These are phyloP conservation scores for Mus musculus DNA, from an alignment of 2,113 vertebrate species.

Conservation along the genomic window DNA sequence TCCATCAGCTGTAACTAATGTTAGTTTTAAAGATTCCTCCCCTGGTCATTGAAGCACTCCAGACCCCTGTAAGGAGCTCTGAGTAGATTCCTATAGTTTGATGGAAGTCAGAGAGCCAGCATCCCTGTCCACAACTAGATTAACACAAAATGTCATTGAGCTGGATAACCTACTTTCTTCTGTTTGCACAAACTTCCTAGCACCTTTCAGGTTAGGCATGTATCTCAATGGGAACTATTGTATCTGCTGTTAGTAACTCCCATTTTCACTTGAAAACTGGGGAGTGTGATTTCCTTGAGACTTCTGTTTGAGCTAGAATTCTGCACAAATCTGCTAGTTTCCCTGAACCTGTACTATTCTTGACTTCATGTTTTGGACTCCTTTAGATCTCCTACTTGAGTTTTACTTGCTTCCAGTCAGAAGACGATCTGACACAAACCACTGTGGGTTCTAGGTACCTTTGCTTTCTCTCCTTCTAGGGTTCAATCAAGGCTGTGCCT, in stretches of 20 bases:
- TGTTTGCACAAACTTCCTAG: neutral
- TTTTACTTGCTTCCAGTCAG: neutral
- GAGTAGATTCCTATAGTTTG: neutral
- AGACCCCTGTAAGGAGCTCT: neutral
- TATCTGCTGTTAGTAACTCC: neutral
- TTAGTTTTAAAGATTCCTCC: slow-evolving; percentile 33
- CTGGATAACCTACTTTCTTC: slow-evolving; percentile 4
- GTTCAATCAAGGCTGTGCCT: neutral
- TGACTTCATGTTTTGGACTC: neutral
- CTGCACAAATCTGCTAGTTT: neutral
- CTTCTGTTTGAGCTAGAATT: neutral
- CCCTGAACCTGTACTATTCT: neutral
- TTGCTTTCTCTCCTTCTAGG: neutral
- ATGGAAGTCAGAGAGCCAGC: neutral
- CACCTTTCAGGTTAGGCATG: neutral
- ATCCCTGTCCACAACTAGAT: neutral
- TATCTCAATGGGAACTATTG: neutral
- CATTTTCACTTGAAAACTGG: neutral
- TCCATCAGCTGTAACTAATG: slow-evolving; percentile 25
- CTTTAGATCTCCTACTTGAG: neutral
- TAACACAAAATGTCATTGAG: slow-evolving; percentile 34
- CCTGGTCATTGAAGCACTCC: neutral
- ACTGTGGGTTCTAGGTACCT: neutral
- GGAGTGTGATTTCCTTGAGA: neutral
- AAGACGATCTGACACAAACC: neutral